Conservation (phyloP, 2,888 invertebrate genomes). For the Cerastoderma edule region DNA sequence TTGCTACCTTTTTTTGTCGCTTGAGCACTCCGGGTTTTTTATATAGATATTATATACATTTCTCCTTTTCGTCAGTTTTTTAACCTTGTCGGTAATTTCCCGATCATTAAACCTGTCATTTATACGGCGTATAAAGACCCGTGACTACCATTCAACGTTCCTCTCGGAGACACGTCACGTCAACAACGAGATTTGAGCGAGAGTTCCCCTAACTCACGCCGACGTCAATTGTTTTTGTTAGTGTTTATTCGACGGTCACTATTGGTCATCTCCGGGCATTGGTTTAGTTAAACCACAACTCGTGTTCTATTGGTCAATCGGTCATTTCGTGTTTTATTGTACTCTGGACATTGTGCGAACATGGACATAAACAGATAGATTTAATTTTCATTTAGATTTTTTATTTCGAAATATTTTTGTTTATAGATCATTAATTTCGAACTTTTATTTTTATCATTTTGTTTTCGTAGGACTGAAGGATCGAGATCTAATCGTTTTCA, state of each 20-base stretch:
- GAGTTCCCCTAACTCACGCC: not conserved
- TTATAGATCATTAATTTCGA: too few species aligned
- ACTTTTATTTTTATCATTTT: too few species aligned
- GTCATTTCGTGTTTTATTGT: not conserved
- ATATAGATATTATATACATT: too few species aligned
- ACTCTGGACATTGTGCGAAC: too few species aligned
- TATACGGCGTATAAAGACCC: slow-evolving; percentile 18
- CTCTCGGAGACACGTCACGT: slow-evolving; percentile 7
- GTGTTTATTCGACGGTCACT: not conserved
- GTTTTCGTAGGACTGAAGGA: too few species aligned
- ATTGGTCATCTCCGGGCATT: slow-evolving; percentile 4
- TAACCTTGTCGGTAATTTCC: slow-evolving; percentile 20
- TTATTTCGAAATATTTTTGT: too few species aligned
- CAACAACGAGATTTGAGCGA: not conserved
- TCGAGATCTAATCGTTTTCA: too few species aligned
- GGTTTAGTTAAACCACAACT: not conserved
- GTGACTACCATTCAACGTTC: slow-evolving; percentile 4
- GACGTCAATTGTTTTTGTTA: not conserved
- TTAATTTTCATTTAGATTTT: too few species aligned
- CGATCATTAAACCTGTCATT: slow-evolving; percentile 25
- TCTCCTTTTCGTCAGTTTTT: slow-evolving; percentile 14
- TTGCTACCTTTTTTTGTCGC: slow-evolving; percentile 4
- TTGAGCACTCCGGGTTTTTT: slow-evolving; percentile 4
- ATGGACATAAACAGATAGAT: too few species aligned
- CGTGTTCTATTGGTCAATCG: too few species aligned